Evolutionary conservation across 2,797 vertebrate genomes (phyloP), one percentile per base, ranked within the genome.

Genomic region (Enteromius treurensis): DNA sequence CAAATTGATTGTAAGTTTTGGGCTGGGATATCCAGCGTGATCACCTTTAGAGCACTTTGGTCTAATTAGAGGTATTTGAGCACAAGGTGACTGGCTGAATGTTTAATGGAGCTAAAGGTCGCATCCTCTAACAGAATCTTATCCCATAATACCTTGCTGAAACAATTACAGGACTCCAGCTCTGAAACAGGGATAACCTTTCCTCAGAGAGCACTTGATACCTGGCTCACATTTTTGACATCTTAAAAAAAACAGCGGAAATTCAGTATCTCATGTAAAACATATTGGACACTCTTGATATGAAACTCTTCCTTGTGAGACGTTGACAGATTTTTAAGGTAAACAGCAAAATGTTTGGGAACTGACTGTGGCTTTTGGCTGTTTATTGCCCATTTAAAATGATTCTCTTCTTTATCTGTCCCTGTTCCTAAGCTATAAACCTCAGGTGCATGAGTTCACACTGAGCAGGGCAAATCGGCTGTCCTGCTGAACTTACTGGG

Each of bases 21-120:
- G 42, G 13, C 29, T 32, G 32, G 40, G 45, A 70, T 67, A 58
- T 71, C 26, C 47, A 77, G 55, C 5, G 42, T 49, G 67, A 55
- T 64, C 11, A 75, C 65, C 79, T 76, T 26, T 62, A 45, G 29
- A 51, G 67, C 42, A 32, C 60, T 68, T 86, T 65, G 6, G 77
- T 68, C 34, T 87, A 86, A 87, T 84, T 86, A 67, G 80, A 47
- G 58, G 49, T 74, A 81, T 83, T 71, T 83, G 77, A 80, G 77
- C 62, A 34, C 40, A 77, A 62, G 26, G 53, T 81, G 49, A 68
- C 77, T 47, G 77, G n/a, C 67, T 86, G 60, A 81, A 84, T 85
- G 74, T 81, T 83, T 77, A 32, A 82, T 75, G 42, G 78, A 81
- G 55, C 17, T 70, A 84, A 85, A 87, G 80, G 78, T 81, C 77